Base-by-base conservation (phyloP, 2,113 vertebrate genomes). In the Azemiops feae region DNA sequence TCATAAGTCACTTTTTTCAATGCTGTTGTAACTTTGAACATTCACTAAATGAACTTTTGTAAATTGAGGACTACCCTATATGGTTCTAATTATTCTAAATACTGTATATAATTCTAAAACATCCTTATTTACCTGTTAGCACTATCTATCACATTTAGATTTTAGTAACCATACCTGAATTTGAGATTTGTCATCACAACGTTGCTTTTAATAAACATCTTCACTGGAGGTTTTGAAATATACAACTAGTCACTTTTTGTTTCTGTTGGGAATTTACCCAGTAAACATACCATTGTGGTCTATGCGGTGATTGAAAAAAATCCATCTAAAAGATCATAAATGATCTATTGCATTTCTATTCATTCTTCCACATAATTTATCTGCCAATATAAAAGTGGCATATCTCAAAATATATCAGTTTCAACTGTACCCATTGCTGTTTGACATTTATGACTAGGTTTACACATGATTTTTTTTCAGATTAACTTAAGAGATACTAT, bases 381-480 rank as follows among this genome's bases (percentile, higher is more conserved):
- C 25, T 12, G 8, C 47, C 39, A 6, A 5, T 54, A 18, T 55
- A 45, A 43, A 74, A 30, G 25, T 2, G 30, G 16, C n/a, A 50
- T 39, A 45, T 55, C 60, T 55, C n/a, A 92, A 74, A 92, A 39
- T 74, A 16, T 54, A 81, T 45, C 30, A n/a, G 30, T 53, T 69
- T 87, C 14, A 52, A 39, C 12, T 47, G 45, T 54, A 2, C 16
- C 30, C 50, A 47, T 50, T 92, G 50, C 47, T 60, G 11, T n/a
- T 86, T 90, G 74, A 23, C 88, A 87, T 90, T 85, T 86, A 90
- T 90, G 8, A 85, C 22, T 92, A 64, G 12, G 55, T 64, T 90
- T 53, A 53, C 55, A 64, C 22, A 90, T 53, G 4, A 64, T 57
- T 16, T 43, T 60, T 22, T 43, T 90, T 93, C 74, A 87, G 34